These are phyloP conservation scores for Ophiodon elongatus DNA, from an alignment of 2,113 vertebrate genomes.

Conservation along the genomic window DNA sequence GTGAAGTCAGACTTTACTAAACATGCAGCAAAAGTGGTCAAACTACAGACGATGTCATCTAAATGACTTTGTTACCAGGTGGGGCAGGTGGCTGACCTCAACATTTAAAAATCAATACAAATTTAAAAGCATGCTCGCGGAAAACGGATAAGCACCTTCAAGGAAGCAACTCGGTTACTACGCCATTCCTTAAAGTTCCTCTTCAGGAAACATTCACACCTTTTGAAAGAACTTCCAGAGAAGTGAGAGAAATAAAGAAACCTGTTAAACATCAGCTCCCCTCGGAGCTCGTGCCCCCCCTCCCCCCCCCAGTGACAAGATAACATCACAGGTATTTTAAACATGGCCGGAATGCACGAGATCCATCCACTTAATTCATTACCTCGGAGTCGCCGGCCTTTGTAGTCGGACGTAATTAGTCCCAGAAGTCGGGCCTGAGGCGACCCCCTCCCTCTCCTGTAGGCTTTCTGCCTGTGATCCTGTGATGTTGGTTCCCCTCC, in stretches of 20 bases:
- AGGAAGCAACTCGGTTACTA: neutral
- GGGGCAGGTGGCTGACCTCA: conserved; percentile 34
- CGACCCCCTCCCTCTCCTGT: conserved; percentile 12
- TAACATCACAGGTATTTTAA: conserved; percentile 74
- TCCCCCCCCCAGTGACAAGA: conserved; percentile 35
- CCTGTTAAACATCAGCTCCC: conserved; percentile 24
- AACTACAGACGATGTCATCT: neutral
- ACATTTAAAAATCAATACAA: neutral
- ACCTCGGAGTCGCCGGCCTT: conserved; percentile 49
- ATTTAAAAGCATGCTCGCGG: neutral
- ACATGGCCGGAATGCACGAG: conserved; percentile 68
- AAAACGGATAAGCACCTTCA: neutral
- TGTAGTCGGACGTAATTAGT: conserved; percentile 73
- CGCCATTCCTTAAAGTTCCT: neutral
- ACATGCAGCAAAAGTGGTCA: neutral
- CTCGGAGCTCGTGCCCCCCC: neutral
- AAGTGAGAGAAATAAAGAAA: neutral
- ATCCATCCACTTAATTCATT: conserved; percentile 70
- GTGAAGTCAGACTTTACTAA: neutral
- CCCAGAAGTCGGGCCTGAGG: conserved; percentile 55
- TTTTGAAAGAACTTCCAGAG: neutral
- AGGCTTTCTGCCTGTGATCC: conserved; percentile 28
- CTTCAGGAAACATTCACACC: neutral
- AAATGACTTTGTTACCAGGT: too few relatives aligned
- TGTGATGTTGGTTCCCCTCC: conserved; percentile 31